A percentile compares a stretch with the other conserved stretches of the same genome.
Evolutionary conservation across 1,140 invertebrate species (phyloP).

Genomic region (Drosophila persimilis): DNA sequence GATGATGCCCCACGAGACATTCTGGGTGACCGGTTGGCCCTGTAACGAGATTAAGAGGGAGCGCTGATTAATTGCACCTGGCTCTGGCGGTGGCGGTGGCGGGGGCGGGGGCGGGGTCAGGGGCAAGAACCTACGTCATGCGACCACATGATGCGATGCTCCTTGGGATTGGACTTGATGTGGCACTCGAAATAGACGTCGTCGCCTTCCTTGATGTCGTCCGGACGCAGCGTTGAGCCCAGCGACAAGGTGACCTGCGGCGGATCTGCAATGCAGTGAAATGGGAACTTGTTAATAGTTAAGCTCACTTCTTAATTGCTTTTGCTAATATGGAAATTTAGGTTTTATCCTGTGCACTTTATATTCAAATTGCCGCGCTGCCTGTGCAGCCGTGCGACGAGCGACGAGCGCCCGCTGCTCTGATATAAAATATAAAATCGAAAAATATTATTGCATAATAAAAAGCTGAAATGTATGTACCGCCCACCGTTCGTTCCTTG

Average conservation of each 20-base stretch:
- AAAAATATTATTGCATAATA: constrained; percentile 80
- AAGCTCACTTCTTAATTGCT: constrained; percentile 55
- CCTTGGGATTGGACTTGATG: constrained; percentile 92
- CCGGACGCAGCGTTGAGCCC: constrained; percentile 92
- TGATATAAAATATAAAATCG: constrained; percentile 72
- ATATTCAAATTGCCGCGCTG: constrained; percentile 44
- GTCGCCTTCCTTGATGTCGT: constrained; percentile 95
- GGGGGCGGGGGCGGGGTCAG: too few relatives aligned
- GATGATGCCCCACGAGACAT: constrained; percentile 92
- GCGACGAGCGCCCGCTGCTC: not conserved
- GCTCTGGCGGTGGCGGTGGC: too few relatives aligned
- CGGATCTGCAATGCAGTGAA: constrained; percentile 87
- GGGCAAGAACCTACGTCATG: constrained; percentile 89
- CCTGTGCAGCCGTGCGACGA: constrained; percentile 6
- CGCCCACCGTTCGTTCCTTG: constrained; percentile 13
- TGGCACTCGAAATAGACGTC: constrained; percentile 97
- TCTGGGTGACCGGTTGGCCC: constrained; percentile 91
- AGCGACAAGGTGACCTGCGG: constrained; percentile 92
- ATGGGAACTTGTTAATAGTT: constrained; percentile 38
- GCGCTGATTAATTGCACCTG: not conserved
- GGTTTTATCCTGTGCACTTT: not conserved
- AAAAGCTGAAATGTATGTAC: constrained; percentile 54
- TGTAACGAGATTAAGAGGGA: constrained; percentile 69
- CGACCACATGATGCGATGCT: constrained; percentile 93
- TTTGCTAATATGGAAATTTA: constrained; percentile 65